A percentile compares a stretch with the other conserved stretches of the same genome.
phyloP scores from a whole-genome alignment of 2,888 invertebrate species.

The Andrena bucephala region DNA sequence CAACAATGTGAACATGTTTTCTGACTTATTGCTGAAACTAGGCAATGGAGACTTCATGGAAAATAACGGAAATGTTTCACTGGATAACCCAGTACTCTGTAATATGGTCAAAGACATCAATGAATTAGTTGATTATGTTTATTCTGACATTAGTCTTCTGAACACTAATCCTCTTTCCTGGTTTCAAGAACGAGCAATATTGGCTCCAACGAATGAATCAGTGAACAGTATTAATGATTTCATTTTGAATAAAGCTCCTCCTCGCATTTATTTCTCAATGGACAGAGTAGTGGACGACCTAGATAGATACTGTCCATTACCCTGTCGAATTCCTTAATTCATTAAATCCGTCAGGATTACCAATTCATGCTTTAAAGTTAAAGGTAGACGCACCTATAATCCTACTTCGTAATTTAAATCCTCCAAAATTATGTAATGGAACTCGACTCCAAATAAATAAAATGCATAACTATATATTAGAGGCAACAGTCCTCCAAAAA shows the following conservation, averaged over 20 bases:
- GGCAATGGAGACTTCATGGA: background rate
- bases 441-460: too few relatives aligned
- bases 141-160: background rate
- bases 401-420: too few relatives aligned
- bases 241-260: background rate
- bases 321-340: background rate
- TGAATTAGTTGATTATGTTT: background rate
- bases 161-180: background rate
- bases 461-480: too few relatives aligned
- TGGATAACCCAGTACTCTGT: background rate
- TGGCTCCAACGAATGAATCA: background rate
- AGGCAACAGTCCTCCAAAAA: background rate
- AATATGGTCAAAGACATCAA: background rate
- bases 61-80: background rate
- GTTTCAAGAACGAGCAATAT: background rate
- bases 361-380: too few relatives aligned
- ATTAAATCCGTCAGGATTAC: too few relatives aligned
- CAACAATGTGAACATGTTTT: background rate
- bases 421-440: too few relatives aligned
- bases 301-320: background rate
- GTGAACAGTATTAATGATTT: background rate
- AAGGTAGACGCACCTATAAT: too few relatives aligned
- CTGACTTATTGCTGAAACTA: background rate
- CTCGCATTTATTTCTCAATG: background rate
- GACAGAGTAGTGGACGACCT: background rate